phyloP scores from a whole-genome alignment of 1,140 invertebrate species.

The Calephelis nemesis region DNA sequence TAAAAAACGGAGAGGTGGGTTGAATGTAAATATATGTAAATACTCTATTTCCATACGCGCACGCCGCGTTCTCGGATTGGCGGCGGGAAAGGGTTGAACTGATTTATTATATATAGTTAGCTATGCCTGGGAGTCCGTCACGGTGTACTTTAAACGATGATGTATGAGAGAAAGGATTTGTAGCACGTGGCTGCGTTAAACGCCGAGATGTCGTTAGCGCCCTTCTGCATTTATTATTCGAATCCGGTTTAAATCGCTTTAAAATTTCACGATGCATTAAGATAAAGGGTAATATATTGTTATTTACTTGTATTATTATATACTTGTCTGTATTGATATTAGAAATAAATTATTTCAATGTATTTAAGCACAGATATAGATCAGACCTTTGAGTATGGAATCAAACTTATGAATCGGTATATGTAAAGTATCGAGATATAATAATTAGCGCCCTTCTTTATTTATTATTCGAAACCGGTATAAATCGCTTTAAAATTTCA shows the following conservation, averaged over 20 bases:
- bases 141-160: conserved; percentile 23
- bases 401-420: no score
- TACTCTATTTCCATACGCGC: conserved; percentile 30
- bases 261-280: conserved; percentile 6
- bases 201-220: neutral
- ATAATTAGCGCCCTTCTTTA: neutral
- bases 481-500: conserved; percentile 14
- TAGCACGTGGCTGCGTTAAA: conserved; percentile 8
- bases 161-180: conserved; percentile 14
- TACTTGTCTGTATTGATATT: no score
- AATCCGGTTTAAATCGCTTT: conserved; percentile 1
- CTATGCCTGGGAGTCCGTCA: conserved; percentile 22
- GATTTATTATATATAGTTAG: conserved; percentile 21
- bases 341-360: no score
- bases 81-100: conserved; percentile 23
- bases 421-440: no score
- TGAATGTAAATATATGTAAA: conserved; percentile 41
- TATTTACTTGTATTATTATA: no score
- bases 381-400: no score
- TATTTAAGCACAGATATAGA: no score
- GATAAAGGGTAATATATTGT: neutral
- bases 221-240: neutral
- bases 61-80: conserved; percentile 20
- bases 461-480: neutral
- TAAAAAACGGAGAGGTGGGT: conserved; percentile 29